Conservation (phyloP, 2,797 vertebrate species). For the Clamator glandarius region DNA sequence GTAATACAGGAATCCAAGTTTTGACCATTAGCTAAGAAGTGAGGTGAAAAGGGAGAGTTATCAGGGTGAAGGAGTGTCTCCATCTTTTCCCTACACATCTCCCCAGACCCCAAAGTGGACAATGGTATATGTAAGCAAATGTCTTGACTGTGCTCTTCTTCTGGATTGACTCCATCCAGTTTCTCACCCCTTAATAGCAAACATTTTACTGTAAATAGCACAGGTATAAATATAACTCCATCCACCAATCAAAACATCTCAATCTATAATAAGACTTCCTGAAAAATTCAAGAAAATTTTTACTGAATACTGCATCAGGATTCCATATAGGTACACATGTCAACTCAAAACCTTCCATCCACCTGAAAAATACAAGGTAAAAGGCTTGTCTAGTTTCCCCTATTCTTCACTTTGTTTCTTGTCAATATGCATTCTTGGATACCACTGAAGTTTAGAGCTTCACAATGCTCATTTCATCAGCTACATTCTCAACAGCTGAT, state of each 20-base stretch:
- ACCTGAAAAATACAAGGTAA: neutral
- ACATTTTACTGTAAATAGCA: neutral
- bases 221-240: neutral
- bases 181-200: neutral
- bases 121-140: neutral
- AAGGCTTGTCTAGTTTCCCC: neutral
- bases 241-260: neutral
- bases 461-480: neutral
- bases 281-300: neutral
- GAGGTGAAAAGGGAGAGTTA: neutral
- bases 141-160: neutral
- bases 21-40: neutral
- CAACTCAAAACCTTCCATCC: neutral
- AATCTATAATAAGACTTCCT: neutral
- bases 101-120: neutral
- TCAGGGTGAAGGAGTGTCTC: neutral
- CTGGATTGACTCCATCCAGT: neutral
- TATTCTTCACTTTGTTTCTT: neutral
- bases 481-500: neutral
- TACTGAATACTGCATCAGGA: neutral
- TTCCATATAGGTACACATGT: neutral
- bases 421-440: neutral
- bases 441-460: neutral
- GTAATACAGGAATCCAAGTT: neutral
- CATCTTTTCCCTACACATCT: neutral